Conservation (phyloP, 2,113 vertebrate genomes). For the Salvator merianae region DNA sequence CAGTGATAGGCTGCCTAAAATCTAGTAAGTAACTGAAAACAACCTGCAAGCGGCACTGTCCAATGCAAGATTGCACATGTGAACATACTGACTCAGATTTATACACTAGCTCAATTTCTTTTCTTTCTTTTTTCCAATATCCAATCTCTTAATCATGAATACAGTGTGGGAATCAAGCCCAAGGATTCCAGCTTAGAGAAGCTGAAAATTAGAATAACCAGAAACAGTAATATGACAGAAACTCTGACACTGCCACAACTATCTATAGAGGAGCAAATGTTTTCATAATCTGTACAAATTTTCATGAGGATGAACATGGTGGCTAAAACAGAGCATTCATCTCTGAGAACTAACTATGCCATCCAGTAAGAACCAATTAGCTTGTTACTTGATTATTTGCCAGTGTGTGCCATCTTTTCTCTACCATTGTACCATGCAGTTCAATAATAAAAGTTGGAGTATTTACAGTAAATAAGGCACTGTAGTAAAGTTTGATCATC, state of each 20-base stretch:
- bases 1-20: too few relatives aligned
- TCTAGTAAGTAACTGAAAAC: too few relatives aligned
- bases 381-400: slow-evolving; percentile 14
- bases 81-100: too few relatives aligned
- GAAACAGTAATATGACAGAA: background rate
- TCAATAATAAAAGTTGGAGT: background rate
- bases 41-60: too few relatives aligned
- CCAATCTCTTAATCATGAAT: too few relatives aligned
- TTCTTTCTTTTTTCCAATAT: too few relatives aligned
- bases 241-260: background rate
- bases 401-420: background rate
- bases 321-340: background rate
- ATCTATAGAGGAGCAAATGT: background rate
- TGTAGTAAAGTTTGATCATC: background rate
- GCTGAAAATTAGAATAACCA: background rate
- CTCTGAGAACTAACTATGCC: background rate
- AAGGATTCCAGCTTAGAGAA: background rate
- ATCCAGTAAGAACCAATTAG: slow-evolving; percentile 16
- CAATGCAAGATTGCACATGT: too few relatives aligned
- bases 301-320: background rate
- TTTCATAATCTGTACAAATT: background rate
- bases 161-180: background rate
- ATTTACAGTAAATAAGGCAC: slow-evolving; percentile 7
- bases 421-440: background rate
- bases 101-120: too few relatives aligned